Evolutionary conservation across 2,888 invertebrate genomes (phyloP), one percentile per base, ranked within the genome.

Genomic region (Argyra leucocephala): DNA sequence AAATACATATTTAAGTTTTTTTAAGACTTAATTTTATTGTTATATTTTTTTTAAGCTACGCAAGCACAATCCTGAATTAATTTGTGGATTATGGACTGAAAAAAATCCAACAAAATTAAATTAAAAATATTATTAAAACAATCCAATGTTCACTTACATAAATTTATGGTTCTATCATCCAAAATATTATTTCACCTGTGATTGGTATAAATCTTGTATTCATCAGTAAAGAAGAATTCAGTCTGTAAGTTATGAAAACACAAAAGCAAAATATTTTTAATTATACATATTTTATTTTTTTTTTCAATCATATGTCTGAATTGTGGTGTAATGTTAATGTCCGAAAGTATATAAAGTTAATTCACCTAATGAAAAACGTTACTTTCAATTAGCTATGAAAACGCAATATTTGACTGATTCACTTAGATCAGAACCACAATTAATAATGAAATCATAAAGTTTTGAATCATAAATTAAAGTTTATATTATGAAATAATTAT

Each of bases 281-380:
- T n/a, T n/a, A n/a, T 18, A 18, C 22, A 22, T 31, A 36, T 18
- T 36, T 21, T 37, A 6, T 31, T 36, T 31, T 22, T 21, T 31
- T 66, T 72, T 69, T 9, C 66, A 80, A 79, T 58, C 78, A 80
- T 68, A 77, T 80, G 66, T 77, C 77, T 36, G 78, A 79, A 67
- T 67, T 80, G 22, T 80, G 80, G 80, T 75, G 79, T 62, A 78
- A 80, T 71, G 77, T 77, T 62, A 78, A 78, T 64, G 79, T 80
- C 80, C 80, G 61, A 76, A 80, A 65, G 80, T 79, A 15, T 80
- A 80, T 65, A 78, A 77, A 71, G 78, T 80, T 2, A 80, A 80
- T 72, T 80, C 78, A 64, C 80, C 80, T 63, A 80, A 79, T 71
- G 80, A 80, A 71, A 80, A 80, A 69, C 78, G 79, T 23, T 80